Percentiles rank a stretch among this genome's conserved stretches.
Conservation (phyloP, 2,797 vertebrate species). For the Limnodromus scolopaceus region DNA sequence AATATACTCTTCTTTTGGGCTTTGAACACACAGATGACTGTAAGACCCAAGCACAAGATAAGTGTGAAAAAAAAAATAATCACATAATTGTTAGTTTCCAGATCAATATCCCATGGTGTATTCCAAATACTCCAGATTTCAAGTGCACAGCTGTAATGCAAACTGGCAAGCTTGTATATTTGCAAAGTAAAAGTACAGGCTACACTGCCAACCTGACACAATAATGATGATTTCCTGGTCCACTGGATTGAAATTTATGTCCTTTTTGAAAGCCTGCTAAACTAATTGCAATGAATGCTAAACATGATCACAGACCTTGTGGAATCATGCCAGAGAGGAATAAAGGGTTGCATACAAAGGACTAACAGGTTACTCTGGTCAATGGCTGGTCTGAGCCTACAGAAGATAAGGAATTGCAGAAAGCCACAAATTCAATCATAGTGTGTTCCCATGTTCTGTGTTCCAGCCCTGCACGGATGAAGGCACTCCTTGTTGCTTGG, state of each 20-base stretch:
- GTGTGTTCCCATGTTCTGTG: too few species aligned
- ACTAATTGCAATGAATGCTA: not conserved
- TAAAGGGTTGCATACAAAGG: not conserved
- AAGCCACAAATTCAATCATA: not conserved
- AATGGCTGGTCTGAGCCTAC: not conserved
- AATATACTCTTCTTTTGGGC: not conserved
- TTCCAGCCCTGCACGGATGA: not conserved
- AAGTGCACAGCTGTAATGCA: not conserved
- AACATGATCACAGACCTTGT: not conserved
- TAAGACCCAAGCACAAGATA: not conserved
- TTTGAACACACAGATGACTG: not conserved
- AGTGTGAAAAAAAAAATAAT: not conserved
- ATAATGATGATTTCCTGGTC: not conserved
- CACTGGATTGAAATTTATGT: not conserved
- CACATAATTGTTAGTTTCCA: not conserved
- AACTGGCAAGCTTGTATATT: not conserved
- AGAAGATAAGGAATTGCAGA: not conserved
- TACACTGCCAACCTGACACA: not conserved
- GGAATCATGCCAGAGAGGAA: not conserved
- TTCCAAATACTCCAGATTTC: not conserved
- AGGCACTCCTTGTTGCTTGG: not conserved
- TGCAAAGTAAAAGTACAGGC: not conserved
- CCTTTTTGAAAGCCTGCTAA: not conserved
- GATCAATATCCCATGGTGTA: not conserved
- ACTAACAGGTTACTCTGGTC: not conserved